A percentile compares a stretch with the other conserved stretches of the same genome.
phyloP scores from a whole-genome alignment of 2,113 vertebrate genomes.

The Paraplagusia blochii region DNA sequence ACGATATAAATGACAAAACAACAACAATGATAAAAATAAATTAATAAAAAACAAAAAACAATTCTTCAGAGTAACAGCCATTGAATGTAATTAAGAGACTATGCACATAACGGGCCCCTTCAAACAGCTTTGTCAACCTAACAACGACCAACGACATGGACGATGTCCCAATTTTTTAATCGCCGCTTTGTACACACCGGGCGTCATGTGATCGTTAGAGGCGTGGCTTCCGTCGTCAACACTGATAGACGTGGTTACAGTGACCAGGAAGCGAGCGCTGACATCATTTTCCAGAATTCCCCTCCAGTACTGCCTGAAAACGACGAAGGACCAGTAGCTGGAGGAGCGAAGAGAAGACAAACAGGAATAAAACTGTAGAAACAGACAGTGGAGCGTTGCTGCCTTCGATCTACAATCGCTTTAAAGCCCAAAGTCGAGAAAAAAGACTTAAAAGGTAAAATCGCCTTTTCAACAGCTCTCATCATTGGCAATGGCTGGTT shows the following conservation, averaged over 20 bases:
- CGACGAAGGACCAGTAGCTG: slow-evolving; percentile 4
- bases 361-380: neutral
- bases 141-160: neutral
- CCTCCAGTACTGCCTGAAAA: slow-evolving; percentile 23
- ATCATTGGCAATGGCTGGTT: neutral
- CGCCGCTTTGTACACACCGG: too few species aligned
- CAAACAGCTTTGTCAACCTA: too few species aligned
- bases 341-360: neutral
- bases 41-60: too few species aligned
- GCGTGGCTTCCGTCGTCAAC: slow-evolving; percentile 39
- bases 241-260: slow-evolving; percentile 25
- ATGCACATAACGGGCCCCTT: too few species aligned
- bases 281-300: slow-evolving; percentile 68
- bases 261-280: slow-evolving; percentile 55
- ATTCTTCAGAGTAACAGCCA: too few species aligned
- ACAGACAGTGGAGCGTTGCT: neutral
- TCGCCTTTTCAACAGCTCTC: slow-evolving; percentile 33
- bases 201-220: slow-evolving; percentile 38
- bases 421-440: neutral
- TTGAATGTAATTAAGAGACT: too few species aligned
- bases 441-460: neutral
- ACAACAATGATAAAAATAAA: too few species aligned
- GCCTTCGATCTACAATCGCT: neutral
- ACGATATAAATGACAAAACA: too few species aligned
- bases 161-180: too few species aligned